Conservation (phyloP, 37 sponge, comb jelly and placozoan species). For the Beroe forskalii region DNA sequence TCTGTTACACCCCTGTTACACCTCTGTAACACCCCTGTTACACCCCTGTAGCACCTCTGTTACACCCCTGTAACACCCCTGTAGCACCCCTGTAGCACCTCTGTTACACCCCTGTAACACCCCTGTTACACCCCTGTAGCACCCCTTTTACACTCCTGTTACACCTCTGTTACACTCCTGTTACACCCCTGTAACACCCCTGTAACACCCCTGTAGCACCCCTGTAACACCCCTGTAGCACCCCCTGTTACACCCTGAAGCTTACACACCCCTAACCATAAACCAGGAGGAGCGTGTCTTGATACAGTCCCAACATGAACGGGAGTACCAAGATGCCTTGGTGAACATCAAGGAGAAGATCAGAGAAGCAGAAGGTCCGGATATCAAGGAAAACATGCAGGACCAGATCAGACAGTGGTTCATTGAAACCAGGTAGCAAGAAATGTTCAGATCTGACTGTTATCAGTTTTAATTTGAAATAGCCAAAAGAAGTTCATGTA, state of each 20-base stretch:
- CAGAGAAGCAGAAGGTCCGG: slow-evolving; percentile 89
- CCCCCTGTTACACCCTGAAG: too few species aligned
- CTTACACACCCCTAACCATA: too few species aligned
- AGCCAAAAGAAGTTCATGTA: too few species aligned
- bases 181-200: not conserved
- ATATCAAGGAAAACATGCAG: slow-evolving; percentile 97
- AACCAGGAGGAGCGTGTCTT: slow-evolving; percentile 81
- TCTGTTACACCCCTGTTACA: too few species aligned
- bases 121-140: not conserved
- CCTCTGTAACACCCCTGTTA: not conserved
- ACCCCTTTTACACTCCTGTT: not conserved
- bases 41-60: not conserved
- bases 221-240: not conserved
- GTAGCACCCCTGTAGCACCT: not conserved
- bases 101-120: not conserved
- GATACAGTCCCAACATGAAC: slow-evolving; percentile 87
- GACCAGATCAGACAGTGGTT: slow-evolving; percentile 99
- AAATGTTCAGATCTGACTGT: too few species aligned
- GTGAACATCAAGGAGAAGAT: slow-evolving; percentile 87
- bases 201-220: not conserved
- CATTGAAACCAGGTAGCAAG: slow-evolving; percentile 87
- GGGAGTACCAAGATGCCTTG: slow-evolving; percentile 88
- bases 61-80: not conserved
- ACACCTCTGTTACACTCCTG: not conserved
- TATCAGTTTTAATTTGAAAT: too few species aligned